phyloP scores from a whole-genome alignment of 2,888 invertebrate species.

The Drosophila fulvimacula region DNA sequence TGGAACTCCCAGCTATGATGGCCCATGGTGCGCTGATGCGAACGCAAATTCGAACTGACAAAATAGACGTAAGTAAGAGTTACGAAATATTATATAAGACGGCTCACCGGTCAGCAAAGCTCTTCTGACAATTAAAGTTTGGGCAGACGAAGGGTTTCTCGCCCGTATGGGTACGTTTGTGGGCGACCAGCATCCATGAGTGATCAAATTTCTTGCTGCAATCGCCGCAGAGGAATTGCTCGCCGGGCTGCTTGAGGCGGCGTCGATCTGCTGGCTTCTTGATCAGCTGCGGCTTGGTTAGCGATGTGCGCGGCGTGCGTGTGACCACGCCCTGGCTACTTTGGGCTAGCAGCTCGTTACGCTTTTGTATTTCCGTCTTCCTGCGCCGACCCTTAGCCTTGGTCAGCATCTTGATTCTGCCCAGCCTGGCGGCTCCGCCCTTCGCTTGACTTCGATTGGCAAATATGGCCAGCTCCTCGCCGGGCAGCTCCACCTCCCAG shows the following conservation, averaged over 20 bases:
- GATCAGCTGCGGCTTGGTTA: background rate
- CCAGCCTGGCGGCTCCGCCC: constrained; percentile 9
- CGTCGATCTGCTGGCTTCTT: constrained; percentile 40
- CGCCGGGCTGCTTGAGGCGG: constrained; percentile 48
- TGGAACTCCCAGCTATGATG: constrained; percentile 90
- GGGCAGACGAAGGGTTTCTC: constrained; percentile 90
- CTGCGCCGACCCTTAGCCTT: constrained; percentile 21
- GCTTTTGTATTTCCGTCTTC: background rate
- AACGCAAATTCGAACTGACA: constrained; percentile 88
- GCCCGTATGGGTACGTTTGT: constrained; percentile 89
- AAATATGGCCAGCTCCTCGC: constrained; percentile 2
- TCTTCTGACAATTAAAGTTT: constrained; percentile 87
- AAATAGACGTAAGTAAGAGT: background rate
- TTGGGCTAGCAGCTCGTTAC: background rate
- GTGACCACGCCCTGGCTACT: background rate
- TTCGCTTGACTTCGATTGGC: background rate
- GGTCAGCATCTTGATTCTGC: constrained; percentile 40
- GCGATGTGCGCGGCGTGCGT: background rate
- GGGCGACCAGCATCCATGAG: constrained; percentile 90
- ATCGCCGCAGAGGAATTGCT: constrained; percentile 70
- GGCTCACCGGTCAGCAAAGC: constrained; percentile 86
- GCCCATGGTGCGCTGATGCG: constrained; percentile 89
- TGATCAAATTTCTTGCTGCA: constrained; percentile 89
- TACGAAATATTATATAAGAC: background rate
- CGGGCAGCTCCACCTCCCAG: constrained; percentile 46